These are phyloP conservation scores for Pachliopta kotzebuea DNA, from an alignment of 2,888 invertebrate species.

Conservation along the genomic window DNA sequence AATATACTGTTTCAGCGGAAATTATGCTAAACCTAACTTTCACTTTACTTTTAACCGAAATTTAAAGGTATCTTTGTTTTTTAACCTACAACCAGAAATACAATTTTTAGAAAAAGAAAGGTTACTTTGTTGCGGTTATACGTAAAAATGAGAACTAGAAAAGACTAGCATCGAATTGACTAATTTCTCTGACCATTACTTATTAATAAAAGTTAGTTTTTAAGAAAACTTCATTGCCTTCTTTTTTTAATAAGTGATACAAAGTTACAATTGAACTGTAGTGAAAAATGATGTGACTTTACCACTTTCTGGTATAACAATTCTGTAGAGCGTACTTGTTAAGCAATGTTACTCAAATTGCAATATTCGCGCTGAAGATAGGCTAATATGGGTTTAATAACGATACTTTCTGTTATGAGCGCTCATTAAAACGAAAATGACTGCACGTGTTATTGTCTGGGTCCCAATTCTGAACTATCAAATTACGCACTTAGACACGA, in stretches of 20 bases:
- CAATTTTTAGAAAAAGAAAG: too few relatives aligned
- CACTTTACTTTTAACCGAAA: too few relatives aligned
- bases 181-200: too few relatives aligned
- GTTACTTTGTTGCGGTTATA: too few relatives aligned
- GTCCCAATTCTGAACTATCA: constrained; percentile 27
- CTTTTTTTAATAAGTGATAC: background rate
- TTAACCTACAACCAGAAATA: too few relatives aligned
- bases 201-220: too few relatives aligned
- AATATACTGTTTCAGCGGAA: too few relatives aligned
- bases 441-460: constrained; percentile 22
- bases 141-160: too few relatives aligned
- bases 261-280: background rate
- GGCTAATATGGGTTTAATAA: constrained; percentile 28
- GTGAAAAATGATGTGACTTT: background rate
- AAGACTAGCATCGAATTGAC: too few relatives aligned
- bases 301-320: constrained; percentile 6
- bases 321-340: constrained; percentile 16
- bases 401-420: constrained; percentile 26
- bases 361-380: constrained; percentile 27
- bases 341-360: constrained; percentile 24
- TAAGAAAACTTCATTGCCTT: too few relatives aligned
- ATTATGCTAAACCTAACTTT: too few relatives aligned
- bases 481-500: constrained; percentile 21
- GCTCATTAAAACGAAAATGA: constrained; percentile 25
- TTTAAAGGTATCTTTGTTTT: too few relatives aligned